Percentiles rank a stretch among this genome's conserved stretches.
phyloP scores from a whole-genome alignment of 2,888 invertebrate genomes.

The Pemphredon lugubris region DNA sequence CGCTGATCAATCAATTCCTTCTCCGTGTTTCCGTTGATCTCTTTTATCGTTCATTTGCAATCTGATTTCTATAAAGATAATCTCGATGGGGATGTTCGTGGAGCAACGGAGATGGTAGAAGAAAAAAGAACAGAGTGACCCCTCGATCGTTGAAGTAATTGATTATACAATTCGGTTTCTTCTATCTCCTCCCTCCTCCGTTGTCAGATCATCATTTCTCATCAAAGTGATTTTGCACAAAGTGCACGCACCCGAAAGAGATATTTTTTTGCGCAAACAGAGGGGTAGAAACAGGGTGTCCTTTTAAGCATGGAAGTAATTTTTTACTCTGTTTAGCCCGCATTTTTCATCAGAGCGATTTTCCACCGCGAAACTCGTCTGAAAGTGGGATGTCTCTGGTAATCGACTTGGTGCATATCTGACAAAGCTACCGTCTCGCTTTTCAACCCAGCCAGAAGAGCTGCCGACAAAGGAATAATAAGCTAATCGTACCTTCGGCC shows the following conservation, averaged over 20 bases:
- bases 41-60: no score
- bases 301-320: neutral
- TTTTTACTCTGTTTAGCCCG: constrained; percentile 3
- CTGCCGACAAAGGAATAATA: constrained; percentile 75
- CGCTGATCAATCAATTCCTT: no score
- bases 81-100: no score
- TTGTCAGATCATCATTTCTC: neutral
- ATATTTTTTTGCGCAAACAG: neutral
- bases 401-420: constrained; percentile 20
- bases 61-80: no score
- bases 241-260: no score
- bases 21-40: no score
- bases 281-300: neutral
- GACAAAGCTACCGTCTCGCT: constrained; percentile 16
- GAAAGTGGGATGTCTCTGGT: constrained; percentile 7
- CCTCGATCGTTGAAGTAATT: no score
- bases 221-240: no score
- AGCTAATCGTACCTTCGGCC: constrained; percentile 69
- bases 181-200: no score
- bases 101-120: no score
- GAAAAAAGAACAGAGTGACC: no score
- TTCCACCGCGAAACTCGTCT: constrained; percentile 2
- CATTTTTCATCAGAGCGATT: neutral
- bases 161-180: no score
- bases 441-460: constrained; percentile 8